Evolutionary conservation across 1,140 invertebrate genomes (phyloP), one percentile per base, ranked within the genome.

Genomic region (Zaprionus camerounensis): DNA sequence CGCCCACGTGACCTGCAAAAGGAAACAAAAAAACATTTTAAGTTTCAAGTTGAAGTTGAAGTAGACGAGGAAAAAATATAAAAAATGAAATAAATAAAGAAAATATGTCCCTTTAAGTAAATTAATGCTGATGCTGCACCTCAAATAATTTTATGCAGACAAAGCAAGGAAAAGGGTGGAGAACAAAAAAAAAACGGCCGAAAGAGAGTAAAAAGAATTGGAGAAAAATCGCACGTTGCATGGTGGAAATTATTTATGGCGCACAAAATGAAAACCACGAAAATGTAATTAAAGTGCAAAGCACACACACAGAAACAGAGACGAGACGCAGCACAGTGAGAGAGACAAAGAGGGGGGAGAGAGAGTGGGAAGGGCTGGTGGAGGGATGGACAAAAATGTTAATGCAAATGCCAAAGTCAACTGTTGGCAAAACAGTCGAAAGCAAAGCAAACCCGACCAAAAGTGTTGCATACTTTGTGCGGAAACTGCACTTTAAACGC

Each of bases 1-100:
- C 97, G 73, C 95, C 95, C 31, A 95, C 95, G 92, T 96, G 96
- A 92, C 96, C 96, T 96, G 91, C 15, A 86, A 72, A 58, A 44
- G 44, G 56, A 53, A 70, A 71, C 62, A 77, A 59, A 78, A 51
- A 26, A 59, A 55, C 67, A 41, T 51, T 57, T 15, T 57, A 53
- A 51, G 46, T 38, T 61, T 62, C 34, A 71, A 71, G 36, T 62
- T 61, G 59, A 65, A 55, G 59, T 58, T 59, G 71, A 81, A 69
- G 68, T 61, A 26, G 36, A 26, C n/a, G 77, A 55, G 22, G 22
- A 71, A 68, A 78, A 53, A 22, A 67, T 63, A 36, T n/a, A 51
- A 57, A n/a, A 55, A 63, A 31, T 41, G 51, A 68, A 64, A 66
- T 59, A 72, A 55, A 79, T 62, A 81, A 69, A 12, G 46, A 53